Evolutionary conservation across 2,888 invertebrate genomes (phyloP), one percentile per base, ranked within the genome.

Genomic region (Coelopa pilipes): DNA sequence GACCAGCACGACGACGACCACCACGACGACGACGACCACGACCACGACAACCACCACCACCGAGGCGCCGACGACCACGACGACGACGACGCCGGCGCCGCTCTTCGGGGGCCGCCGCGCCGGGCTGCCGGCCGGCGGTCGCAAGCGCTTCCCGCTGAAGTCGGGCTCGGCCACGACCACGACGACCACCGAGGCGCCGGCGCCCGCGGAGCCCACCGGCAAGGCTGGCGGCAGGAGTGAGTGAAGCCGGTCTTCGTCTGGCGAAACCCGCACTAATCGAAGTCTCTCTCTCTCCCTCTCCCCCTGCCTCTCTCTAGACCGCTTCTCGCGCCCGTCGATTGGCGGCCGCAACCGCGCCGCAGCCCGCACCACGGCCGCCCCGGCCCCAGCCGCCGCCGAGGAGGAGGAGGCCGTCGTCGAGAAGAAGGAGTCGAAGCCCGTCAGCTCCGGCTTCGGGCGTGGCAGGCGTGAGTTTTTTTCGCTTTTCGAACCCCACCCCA

Each of bases 1-100:
- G 0, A 90, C 91, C 0, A 89, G 89, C 0, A 90, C 91, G 0
- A 89, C 90, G 0, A 89, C 90, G 0, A 89, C 90, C 0, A 87
- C 87, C 9, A 84, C 85, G 0, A 87, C 88, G 3, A 89, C 89
- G 0, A 90, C 90, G 0, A 90, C 90, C 0, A 90, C 91, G 0
- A 90, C 91, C 0, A 90, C 91, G 0, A 90, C 91, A 0, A 90
- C 89, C 12, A 88, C 90, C 21, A 86, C 89, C 0, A 88, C 89
- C 1, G 83, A 89, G 2, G 88, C 90, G 1, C 85, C 87, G 15
- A 90, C 84, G 77, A 89, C 85, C 9, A 84, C 85, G 49, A 89
- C 90, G 2, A 89, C 90, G 15, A 89, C 87, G 1, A 82, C 86
- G 3, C 81, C 86, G 1, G 81, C 86, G 0, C 83, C 87, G 12